Conservation (phyloP, 2,797 vertebrate species). For the Trachurus trachurus region DNA sequence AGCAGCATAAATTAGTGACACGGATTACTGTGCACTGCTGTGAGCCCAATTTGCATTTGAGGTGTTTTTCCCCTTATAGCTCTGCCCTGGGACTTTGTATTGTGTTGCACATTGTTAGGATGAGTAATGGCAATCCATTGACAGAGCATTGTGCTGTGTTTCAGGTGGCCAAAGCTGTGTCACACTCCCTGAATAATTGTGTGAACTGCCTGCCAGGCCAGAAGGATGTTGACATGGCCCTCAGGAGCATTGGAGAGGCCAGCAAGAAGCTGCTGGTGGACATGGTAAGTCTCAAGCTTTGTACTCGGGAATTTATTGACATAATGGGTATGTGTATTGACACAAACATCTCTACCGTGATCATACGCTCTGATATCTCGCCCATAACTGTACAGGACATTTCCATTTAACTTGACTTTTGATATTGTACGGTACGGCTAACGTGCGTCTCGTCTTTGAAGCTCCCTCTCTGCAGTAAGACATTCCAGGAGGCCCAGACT, state of each 20-base stretch:
- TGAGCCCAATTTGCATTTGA: slow-evolving; percentile 80
- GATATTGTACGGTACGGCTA: slow-evolving; percentile 15
- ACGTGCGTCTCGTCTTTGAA: slow-evolving; percentile 68
- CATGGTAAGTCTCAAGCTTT: slow-evolving; percentile 84
- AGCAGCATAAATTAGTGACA: slow-evolving; percentile 82
- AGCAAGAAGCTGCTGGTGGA: slow-evolving; percentile 99
- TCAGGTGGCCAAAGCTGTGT: slow-evolving; percentile 98
- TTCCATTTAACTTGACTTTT: slow-evolving; percentile 27
- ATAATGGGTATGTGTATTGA: slow-evolving; percentile 13
- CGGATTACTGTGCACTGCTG: slow-evolving; percentile 67
- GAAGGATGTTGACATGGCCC: slow-evolving; percentile 98
- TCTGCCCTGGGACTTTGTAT: slow-evolving; percentile 54
- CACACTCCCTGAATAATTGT: slow-evolving; percentile 98
- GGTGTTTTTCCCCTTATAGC: slow-evolving; percentile 59
- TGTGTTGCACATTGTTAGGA: slow-evolving; percentile 61
- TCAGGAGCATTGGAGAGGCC: slow-evolving; percentile 97
- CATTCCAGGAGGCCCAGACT: slow-evolving; percentile 98
- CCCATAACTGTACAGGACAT: slow-evolving; percentile 2
- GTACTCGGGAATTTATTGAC: neutral
- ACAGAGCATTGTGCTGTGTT: slow-evolving; percentile 58
- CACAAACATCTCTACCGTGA: slow-evolving; percentile 6
- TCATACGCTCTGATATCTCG: slow-evolving; percentile 1
- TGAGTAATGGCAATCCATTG: slow-evolving; percentile 59
- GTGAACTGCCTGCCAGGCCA: slow-evolving; percentile 99
- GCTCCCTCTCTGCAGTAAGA: slow-evolving; percentile 95